Evolutionary conservation across 53 echinoderm and acorn worm species (phyloP).

Genomic region (Hippasteria phrygiana): DNA sequence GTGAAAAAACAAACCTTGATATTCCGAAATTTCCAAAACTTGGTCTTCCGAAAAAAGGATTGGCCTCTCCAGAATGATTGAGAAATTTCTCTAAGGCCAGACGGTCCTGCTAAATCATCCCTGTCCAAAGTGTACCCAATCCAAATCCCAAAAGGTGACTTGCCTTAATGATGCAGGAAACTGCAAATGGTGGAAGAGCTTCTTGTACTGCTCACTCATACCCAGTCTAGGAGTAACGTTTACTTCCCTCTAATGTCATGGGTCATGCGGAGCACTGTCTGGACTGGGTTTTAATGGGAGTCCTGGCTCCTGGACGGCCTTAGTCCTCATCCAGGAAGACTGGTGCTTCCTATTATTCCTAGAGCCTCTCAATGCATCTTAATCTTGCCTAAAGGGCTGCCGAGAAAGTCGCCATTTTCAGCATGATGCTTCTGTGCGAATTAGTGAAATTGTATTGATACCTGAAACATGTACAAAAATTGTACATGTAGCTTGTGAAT

Average conservation of each 20-base stretch:
- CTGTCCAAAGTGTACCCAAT: no score
- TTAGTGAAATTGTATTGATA: no score
- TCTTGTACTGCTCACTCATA: not conserved
- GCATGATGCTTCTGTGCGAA: not conserved
- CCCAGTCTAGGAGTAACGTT: not conserved
- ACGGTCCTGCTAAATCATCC: no score
- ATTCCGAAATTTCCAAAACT: no score
- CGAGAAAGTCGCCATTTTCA: not conserved
- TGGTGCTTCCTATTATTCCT: not conserved
- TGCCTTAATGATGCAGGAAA: not conserved
- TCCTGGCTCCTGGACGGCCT: not conserved
- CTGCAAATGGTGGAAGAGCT: not conserved
- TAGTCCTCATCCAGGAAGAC: not conserved
- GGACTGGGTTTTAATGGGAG: not conserved
- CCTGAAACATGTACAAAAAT: no score
- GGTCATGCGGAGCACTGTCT: slow-evolving; percentile 13
- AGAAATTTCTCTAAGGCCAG: no score
- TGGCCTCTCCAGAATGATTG: no score
- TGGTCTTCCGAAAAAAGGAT: no score
- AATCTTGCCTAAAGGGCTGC: not conserved
- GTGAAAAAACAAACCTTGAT: no score
- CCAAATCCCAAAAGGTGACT: no score
- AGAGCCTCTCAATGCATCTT: not conserved
- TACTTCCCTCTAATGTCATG: slow-evolving; percentile 7
- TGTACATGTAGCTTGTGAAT: no score